Evolutionary conservation across 2,888 invertebrate species (phyloP).

Genomic region (Drosophila borborema): DNA sequence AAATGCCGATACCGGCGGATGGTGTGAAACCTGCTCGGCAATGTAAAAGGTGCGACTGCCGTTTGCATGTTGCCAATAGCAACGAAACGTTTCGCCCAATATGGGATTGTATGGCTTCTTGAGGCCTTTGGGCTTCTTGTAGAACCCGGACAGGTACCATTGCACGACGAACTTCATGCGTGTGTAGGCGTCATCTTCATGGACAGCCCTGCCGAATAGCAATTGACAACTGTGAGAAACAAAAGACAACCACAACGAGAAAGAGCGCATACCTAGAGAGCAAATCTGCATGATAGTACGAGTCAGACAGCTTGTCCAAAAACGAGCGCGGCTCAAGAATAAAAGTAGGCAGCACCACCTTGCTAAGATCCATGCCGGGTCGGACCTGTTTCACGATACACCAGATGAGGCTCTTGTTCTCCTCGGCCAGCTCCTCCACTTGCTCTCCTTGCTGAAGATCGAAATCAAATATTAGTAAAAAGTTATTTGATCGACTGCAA

Average conservation of each 20-base stretch:
- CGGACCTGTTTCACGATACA: constrained; percentile 97
- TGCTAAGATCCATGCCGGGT: constrained; percentile 96
- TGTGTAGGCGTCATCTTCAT: constrained; percentile 94
- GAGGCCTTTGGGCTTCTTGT: constrained; percentile 96
- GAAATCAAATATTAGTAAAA: not conserved
- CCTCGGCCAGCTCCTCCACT: constrained; percentile 96
- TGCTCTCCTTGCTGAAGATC: constrained; percentile 90
- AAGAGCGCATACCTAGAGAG: constrained; percentile 89
- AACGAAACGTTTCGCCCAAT: constrained; percentile 95
- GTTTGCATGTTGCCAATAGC: constrained; percentile 93
- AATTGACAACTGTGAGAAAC: not conserved
- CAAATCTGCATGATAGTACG: constrained; percentile 97
- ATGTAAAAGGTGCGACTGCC: constrained; percentile 95
- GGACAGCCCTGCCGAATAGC: constrained; percentile 88
- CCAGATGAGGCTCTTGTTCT: constrained; percentile 98
- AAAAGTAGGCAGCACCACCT: constrained; percentile 96
- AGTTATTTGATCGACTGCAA: not conserved
- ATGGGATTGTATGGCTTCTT: constrained; percentile 99
- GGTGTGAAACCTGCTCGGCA: constrained; percentile 98
- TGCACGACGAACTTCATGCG: constrained; percentile 95
- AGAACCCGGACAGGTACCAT: constrained; percentile 97
- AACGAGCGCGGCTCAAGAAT: constrained; percentile 97
- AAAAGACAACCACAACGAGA: not conserved
- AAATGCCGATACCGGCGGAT: constrained; percentile 97
- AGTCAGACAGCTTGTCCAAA: constrained; percentile 96